phyloP scores from a whole-genome alignment of 2,113 vertebrate genomes.

The Scalopus aquaticus region DNA sequence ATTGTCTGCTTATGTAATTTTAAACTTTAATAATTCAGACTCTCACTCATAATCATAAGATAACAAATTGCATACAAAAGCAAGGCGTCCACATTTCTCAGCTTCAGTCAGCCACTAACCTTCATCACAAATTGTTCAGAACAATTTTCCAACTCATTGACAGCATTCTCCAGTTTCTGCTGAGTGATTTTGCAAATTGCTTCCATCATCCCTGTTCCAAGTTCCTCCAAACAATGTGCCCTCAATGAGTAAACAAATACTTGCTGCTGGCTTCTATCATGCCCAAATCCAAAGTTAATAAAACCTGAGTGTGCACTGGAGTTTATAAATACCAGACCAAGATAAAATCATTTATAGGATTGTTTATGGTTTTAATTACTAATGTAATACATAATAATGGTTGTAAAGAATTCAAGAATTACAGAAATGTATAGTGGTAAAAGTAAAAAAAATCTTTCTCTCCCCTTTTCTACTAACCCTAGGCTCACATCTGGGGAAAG shows the following conservation, averaged over 20 bases:
- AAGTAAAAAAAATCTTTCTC: background rate
- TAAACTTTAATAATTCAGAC: slow-evolving; percentile 44
- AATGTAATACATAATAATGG: background rate
- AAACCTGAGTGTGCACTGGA: background rate
- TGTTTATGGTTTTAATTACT: background rate
- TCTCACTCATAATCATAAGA: background rate
- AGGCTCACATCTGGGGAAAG: background rate
- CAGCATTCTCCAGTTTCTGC: slow-evolving; percentile 60
- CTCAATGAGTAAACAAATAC: slow-evolving; percentile 53
- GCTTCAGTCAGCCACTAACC: background rate
- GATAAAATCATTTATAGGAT: background rate
- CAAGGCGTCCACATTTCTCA: slow-evolving; percentile 19
- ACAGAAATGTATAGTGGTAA: background rate
- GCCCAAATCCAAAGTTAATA: slow-evolving; percentile 29
- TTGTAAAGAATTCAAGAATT: background rate
- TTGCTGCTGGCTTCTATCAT: background rate
- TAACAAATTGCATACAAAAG: background rate
- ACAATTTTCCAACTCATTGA: slow-evolving; percentile 75
- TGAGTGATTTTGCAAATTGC: slow-evolving; percentile 70
- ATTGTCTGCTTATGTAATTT: slow-evolving; percentile 17
- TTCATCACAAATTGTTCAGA: slow-evolving; percentile 45
- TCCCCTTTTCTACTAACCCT: background rate
- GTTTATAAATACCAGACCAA: background rate
- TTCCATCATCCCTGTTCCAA: slow-evolving; percentile 20
- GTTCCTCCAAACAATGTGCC: slow-evolving; percentile 25